Conservation (phyloP, 2,113 vertebrate species). For the Chamaetylas fuelleborni region DNA sequence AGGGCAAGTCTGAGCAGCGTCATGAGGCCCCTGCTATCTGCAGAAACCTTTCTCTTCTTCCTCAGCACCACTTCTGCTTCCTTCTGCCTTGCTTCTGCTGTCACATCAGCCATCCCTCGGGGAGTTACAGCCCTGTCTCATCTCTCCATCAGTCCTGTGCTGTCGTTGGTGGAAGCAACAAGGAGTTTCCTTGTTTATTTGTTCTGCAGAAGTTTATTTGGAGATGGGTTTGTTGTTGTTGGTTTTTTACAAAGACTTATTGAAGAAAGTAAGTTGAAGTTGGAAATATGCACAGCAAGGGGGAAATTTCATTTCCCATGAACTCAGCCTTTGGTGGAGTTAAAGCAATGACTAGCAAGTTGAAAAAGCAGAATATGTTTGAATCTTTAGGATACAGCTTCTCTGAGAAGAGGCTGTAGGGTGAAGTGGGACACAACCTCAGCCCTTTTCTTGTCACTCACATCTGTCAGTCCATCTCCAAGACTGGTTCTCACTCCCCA, state of each 20-base stretch:
- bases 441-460: background rate
- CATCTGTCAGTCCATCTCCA: background rate
- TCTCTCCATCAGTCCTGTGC: background rate
- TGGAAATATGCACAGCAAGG: background rate
- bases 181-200: background rate
- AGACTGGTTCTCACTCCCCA: background rate
- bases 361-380: background rate
- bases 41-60: background rate
- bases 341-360: background rate
- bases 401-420: background rate
- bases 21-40: background rate
- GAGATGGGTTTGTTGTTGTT: background rate
- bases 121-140: background rate
- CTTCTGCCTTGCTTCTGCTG: background rate
- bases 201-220: background rate
- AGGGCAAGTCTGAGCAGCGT: background rate
- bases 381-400: background rate
- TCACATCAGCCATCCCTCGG: background rate
- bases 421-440: background rate
- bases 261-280: background rate
- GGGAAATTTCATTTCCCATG: background rate
- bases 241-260: background rate
- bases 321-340: background rate
- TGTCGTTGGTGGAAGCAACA: background rate
- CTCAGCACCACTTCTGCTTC: background rate